Conservation (phyloP, 2,888 invertebrate genomes). For the Drosophila affinis region DNA sequence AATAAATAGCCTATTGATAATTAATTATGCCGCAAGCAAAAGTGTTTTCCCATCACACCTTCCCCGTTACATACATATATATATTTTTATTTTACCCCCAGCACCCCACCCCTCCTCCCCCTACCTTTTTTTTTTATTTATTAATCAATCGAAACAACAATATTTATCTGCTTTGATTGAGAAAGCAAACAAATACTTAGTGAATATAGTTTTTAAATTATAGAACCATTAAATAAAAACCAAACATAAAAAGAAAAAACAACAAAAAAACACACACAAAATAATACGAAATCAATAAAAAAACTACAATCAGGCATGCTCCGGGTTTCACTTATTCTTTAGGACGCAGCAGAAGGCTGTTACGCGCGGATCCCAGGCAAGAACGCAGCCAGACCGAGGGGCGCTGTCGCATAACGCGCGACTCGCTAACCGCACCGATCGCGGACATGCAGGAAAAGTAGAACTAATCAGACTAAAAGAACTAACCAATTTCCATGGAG, state of each 20-base stretch:
- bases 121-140: conserved; percentile 45
- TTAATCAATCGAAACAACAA: conserved; percentile 55
- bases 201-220: conserved; percentile 17
- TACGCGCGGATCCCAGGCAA: too few relatives aligned
- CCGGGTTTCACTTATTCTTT: too few relatives aligned
- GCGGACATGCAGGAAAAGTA: too few relatives aligned
- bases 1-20: conserved; percentile 55
- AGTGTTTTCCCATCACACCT: background rate
- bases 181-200: conserved; percentile 30
- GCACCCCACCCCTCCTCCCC: too few relatives aligned
- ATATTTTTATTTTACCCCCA: background rate
- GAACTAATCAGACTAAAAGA: too few relatives aligned
- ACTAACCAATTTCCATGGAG: too few relatives aligned
- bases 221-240: conserved; percentile 4
- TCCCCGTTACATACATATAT: background rate
- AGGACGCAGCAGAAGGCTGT: too few relatives aligned
- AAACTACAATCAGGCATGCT: background rate
- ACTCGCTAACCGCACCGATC: too few relatives aligned
- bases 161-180: conserved; percentile 52
- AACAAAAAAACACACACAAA: conserved; percentile 17
- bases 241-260: conserved; percentile 6
- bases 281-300: conserved; percentile 12
- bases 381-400: too few relatives aligned
- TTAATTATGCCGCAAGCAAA: conserved; percentile 25
- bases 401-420: too few relatives aligned